Evolutionary conservation across 2,797 vertebrate species (phyloP), one percentile per base, ranked within the genome.

Genomic region (Ptychobarbus kaznakovi): DNA sequence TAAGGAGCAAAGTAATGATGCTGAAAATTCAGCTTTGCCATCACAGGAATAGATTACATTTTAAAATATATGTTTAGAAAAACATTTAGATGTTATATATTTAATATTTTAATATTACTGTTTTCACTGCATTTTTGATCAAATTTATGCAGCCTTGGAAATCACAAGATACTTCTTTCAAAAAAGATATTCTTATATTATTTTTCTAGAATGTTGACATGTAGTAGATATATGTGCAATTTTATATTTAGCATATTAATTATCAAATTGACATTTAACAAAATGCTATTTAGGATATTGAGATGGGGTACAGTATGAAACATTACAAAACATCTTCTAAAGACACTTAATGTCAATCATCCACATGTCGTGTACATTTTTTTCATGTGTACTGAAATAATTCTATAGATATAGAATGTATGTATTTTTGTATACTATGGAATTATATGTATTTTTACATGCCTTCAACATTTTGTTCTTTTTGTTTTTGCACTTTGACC

Each of bases 401-500:
- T 63, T 58, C 40, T 58, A 51, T 13, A 35, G 2, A 51, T 40
- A 28, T 16, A 28, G 28, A 75, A 35, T n/a, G 12, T n/a, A 56
- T 53, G 6, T 22, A 11, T 6, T 56, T 81, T 69, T 15, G 15
- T 3, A 18, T 25, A 61, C 6, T 65, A 8, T 65, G 9, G 49
- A 75, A 35, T 13, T n/a, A 12, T 25, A 58, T 28, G 15, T 18
- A 18, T 6, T 56, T 84, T 4, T 10, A 51, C 68, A 22, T 51
- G 63, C 65, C 51, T 35, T 75, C 68, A 22, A 7, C 20, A 42
- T 84, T 42, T 61, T 22, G n/a, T 76, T 8, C 73, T 46, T 9
- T 74, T 12, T 56, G 16, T 90, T 66, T 63, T 35, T 90, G 83
- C 89, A 88, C 91, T 90, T 82, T 90, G 90, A 89, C 89, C 89